These are phyloP conservation scores for Sarcophaga carnaria DNA, from an alignment of 2,888 invertebrate genomes.

Conservation along the genomic window DNA sequence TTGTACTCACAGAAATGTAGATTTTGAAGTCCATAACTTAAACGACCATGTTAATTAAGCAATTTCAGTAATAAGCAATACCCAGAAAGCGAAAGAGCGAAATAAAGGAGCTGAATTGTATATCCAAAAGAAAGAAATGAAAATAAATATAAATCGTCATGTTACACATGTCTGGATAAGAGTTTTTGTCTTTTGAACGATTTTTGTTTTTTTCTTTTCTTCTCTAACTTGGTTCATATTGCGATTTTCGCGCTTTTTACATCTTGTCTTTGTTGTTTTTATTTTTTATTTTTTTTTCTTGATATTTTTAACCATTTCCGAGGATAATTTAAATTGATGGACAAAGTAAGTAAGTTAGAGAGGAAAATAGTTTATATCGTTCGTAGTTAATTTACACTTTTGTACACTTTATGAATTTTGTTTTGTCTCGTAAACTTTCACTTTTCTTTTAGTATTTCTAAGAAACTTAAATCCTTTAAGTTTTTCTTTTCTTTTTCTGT, in stretches of 20 bases:
- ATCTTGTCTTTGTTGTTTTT: neutral
- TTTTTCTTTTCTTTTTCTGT: neutral
- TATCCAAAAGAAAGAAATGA: neutral
- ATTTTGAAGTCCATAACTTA: constrained; percentile 61
- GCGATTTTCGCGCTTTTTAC: constrained; percentile 45
- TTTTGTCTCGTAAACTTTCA: constrained; percentile 57
- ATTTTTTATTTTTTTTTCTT: neutral
- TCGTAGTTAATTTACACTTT: constrained; percentile 60
- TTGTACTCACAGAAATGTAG: constrained; percentile 11
- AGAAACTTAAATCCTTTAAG: constrained; percentile 66
- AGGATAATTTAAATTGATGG: constrained; percentile 62
- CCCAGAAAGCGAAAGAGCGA: neutral
- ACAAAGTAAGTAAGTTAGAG: constrained; percentile 25
- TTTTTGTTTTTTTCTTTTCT: constrained; percentile 2
- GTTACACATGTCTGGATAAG: constrained; percentile 58
- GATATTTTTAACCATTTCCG: constrained; percentile 5
- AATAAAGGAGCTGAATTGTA: neutral
- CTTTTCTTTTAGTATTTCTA: constrained; percentile 49
- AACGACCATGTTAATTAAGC: constrained; percentile 67
- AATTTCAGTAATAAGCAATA: constrained; percentile 57
- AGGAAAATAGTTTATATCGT: constrained; percentile 25
- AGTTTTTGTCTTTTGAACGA: constrained; percentile 25
- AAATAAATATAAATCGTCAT: constrained; percentile 49
- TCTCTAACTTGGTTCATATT: constrained; percentile 10
- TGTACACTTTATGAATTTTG: constrained; percentile 56